phyloP scores from a whole-genome alignment of 2,797 vertebrate genomes.

The Manis pentadactyla region DNA sequence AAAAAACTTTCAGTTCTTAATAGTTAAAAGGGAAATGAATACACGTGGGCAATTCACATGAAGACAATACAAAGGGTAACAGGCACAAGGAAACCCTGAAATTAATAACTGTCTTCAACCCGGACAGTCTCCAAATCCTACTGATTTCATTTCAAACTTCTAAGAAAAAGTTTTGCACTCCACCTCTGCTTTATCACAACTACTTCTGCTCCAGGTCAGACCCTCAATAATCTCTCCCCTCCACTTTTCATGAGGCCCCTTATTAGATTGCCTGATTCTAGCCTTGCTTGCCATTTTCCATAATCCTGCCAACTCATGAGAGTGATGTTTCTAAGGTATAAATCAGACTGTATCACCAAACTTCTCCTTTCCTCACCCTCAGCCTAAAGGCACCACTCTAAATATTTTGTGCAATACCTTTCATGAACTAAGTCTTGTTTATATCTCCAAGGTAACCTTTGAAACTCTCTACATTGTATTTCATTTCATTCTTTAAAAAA shows the following conservation, averaged over 20 bases:
- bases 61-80: background rate
- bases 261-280: background rate
- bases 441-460: background rate
- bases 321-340: background rate
- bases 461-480: background rate
- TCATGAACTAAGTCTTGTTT: background rate
- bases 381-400: background rate
- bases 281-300: background rate
- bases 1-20: background rate
- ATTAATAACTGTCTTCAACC: background rate
- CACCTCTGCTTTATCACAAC: background rate
- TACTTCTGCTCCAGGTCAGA: background rate
- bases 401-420: background rate
- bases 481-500: background rate
- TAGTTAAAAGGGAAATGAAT: background rate
- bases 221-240: background rate
- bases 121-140: background rate
- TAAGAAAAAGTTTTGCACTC: background rate
- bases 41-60: background rate
- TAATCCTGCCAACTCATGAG: background rate
- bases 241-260: background rate
- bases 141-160: background rate
- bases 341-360: background rate
- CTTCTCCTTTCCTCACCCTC: background rate
- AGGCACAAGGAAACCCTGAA: background rate